Base-by-base conservation (phyloP, 2,113 vertebrate species). In the Tupaia tana region DNA sequence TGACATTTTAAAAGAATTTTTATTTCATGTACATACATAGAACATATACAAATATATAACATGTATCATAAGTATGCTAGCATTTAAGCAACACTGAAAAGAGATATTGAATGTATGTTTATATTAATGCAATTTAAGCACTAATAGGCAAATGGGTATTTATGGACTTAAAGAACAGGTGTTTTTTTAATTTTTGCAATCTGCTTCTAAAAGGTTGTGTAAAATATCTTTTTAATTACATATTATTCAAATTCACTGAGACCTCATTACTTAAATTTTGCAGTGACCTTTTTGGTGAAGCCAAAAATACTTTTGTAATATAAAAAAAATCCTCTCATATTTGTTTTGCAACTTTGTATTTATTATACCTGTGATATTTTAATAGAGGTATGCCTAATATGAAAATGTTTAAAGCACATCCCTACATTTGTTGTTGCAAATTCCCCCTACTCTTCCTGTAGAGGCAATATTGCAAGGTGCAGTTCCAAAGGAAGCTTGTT, bases 1-100 rank as follows among this genome's bases (percentile, higher is more conserved):
- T 94, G 86, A 96, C 73, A 97, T 96, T 97, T 96, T 95, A 97
- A 98, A 94, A 93, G 70, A 67, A 86, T 97, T 93, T 34, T 97
- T 96, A 96, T 94, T 98, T 97, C 97, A 74, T 94, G 4, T 74
- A 52, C 6, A 3, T 89, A 18, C 24, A 78, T 89, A 34, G 96
- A 64, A 73, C 22, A 79, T 70, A 56, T 18, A 87, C 0, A 34
- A 88, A 95, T 54, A 4, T 0, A 61, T 67, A 93, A 25, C 9
- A 29, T 52, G 85, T 71, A 63, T 84, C 83, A 97, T 86, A 93
- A 74, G 59, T 54, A 31, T 77, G 29, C 18, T 64, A 24, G 80
- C 16, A 89, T 89, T 79, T 78, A 66, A 95, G 61, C 0, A 2
- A 77, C 19, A n/a, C 7, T 59, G 10, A 69, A 93, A 92, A 63